Evolutionary conservation across 1,140 invertebrate genomes (phyloP).

Genomic region (Plectrocnemia conspersa): DNA sequence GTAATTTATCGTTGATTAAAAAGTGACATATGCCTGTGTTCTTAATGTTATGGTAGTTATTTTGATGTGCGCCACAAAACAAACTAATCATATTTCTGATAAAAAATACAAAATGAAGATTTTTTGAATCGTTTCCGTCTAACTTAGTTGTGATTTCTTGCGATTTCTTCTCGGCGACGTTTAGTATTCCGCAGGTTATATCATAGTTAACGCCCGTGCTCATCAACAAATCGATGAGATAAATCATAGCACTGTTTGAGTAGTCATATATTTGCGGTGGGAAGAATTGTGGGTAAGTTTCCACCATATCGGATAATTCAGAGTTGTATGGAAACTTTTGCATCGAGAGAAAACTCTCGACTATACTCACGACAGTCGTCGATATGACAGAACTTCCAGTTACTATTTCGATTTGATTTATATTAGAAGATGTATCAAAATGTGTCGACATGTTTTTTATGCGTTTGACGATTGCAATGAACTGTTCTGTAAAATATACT

Average conservation of each 20-base stretch:
- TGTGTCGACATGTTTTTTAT: constrained; percentile 45
- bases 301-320: constrained; percentile 45
- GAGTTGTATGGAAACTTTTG: constrained; percentile 47
- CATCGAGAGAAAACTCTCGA: constrained; percentile 48
- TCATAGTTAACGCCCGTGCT: constrained; percentile 49
- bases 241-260: constrained; percentile 48
- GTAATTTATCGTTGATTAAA: constrained; percentile 45
- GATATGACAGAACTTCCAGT: constrained; percentile 47
- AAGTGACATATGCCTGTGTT: constrained; percentile 47
- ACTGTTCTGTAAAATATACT: constrained; percentile 48
- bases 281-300: constrained; percentile 45
- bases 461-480: constrained; percentile 44
- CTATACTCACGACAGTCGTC: constrained; percentile 47
- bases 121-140: constrained; percentile 45
- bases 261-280: constrained; percentile 49
- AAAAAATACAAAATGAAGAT: constrained; percentile 48
- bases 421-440: constrained; percentile 41
- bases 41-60: constrained; percentile 44
- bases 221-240: constrained; percentile 47
- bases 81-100: constrained; percentile 49
- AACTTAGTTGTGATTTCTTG: constrained; percentile 44
- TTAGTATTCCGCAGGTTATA: constrained; percentile 49
- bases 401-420: constrained; percentile 45
- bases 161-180: constrained; percentile 48
- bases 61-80: constrained; percentile 48